These are phyloP conservation scores for Litocranius walleri DNA, from an alignment of 2,113 vertebrate species.

Conservation along the genomic window DNA sequence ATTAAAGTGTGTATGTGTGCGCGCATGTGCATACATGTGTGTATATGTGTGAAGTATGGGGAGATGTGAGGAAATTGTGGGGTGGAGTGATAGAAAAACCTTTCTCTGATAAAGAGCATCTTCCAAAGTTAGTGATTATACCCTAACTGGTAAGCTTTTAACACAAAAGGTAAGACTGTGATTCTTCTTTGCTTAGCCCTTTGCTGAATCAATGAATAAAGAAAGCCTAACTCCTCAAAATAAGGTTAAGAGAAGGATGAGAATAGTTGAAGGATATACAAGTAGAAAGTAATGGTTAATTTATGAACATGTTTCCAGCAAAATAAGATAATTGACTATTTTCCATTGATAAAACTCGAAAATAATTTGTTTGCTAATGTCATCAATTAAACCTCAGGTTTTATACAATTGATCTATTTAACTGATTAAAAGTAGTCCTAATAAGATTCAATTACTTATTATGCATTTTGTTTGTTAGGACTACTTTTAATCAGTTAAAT, in stretches of 20 bases:
- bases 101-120: neutral
- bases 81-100: neutral
- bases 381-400: neutral
- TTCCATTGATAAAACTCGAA: neutral
- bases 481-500: constrained; percentile 35
- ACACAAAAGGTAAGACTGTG: neutral
- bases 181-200: neutral
- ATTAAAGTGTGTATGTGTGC: neutral
- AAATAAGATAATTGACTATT: neutral
- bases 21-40: neutral
- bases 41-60: neutral
- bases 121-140: neutral
- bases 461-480: neutral
- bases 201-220: neutral
- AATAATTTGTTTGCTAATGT: neutral
- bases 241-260: neutral
- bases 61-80: neutral
- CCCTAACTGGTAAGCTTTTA: neutral
- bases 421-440: constrained; percentile 36
- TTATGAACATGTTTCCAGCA: neutral
- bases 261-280: neutral
- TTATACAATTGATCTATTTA: neutral
- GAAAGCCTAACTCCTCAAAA: neutral
- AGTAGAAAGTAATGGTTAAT: neutral
- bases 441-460: neutral